A percentile compares a stretch with the other conserved stretches of the same genome.
Conservation (phyloP, 2,113 vertebrate species). For the Chlamydotis undulata region DNA sequence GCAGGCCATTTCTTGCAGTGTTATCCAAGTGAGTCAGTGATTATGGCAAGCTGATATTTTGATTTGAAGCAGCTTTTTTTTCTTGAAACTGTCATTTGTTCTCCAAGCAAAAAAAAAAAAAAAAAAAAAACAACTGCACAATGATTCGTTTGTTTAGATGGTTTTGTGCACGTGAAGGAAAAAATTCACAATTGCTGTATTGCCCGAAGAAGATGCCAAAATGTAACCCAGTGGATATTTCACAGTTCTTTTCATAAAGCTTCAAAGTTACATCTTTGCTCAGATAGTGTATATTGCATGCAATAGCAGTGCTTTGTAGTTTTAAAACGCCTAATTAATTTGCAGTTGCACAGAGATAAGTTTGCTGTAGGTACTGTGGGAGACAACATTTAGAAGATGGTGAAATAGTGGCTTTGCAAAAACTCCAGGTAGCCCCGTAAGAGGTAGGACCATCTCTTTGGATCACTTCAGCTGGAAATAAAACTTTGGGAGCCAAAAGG, state of each 20-base stretch:
- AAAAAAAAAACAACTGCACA: background rate
- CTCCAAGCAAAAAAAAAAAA: background rate
- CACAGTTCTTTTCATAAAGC: background rate
- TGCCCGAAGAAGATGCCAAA: background rate
- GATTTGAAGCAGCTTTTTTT: background rate
- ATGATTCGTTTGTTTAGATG: background rate
- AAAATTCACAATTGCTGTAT: background rate
- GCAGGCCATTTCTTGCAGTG: background rate
- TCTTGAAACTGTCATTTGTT: background rate
- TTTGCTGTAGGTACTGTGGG: background rate
- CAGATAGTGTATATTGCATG: background rate
- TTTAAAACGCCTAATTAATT: background rate
- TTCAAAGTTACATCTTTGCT: background rate
- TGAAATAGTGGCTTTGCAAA: background rate
- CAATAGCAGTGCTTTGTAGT: background rate
- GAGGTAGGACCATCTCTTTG: background rate
- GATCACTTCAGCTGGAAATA: background rate
- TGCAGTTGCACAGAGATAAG: background rate
- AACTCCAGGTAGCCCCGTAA: background rate
- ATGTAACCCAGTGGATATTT: background rate
- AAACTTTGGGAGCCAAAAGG: background rate
- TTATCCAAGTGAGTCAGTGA: background rate
- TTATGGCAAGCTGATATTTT: background rate
- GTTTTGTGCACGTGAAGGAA: background rate
- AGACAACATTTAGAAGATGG: background rate